Evolutionary conservation across 2,113 vertebrate species (phyloP), one percentile per base, ranked within the genome.

Genomic region (Irena cyanogastra): DNA sequence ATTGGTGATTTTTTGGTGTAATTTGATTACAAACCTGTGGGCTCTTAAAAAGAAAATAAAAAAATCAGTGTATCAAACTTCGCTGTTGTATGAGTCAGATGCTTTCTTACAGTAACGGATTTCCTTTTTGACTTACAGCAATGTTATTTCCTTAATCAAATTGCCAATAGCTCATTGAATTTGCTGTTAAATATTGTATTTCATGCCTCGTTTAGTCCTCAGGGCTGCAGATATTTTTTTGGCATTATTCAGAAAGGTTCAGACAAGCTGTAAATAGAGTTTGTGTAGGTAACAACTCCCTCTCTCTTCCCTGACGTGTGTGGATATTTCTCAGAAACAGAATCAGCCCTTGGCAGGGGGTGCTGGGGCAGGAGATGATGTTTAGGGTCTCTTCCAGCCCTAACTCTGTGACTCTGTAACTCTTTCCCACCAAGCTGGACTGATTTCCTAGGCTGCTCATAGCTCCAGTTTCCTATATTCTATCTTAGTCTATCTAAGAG

Each of bases 261-360:
- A 50, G 42, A 96, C 87, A 11, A 80, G n/a, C 56, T 86, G 54
- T 89, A 96, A 95, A 90, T 94, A 89, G 54, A 87, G 37, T 69
- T 95, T 64, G 39, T 57, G 28, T 28, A 72, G 23, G 45, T 35
- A 88, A 94, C 45, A 65, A 18, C 37, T 88, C 89, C 47, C 23
- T 92, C 45, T 39, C 23, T 91, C 63, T 56, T 69, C 57, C 77
- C 16, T 84, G 52, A 15, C 70, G 59, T 33, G 17, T 42, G 18
- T 35, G 39, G 93, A 4, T 7, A 52, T 92, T 95, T 93, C 54
- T 83, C 12, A 94, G 52, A 96, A 96, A 59, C 33, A 45, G 52
- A 95, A 75, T 75, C 11, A 44, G 8, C 33, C 69, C n/a, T 21
- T n/a, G 39, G 23, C 27, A 74, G 33, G 3, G 7, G 10, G 2